Evolutionary conservation across 53 echinoderm and acorn worm species (phyloP).

Genomic region (Astropecten irregularis): DNA sequence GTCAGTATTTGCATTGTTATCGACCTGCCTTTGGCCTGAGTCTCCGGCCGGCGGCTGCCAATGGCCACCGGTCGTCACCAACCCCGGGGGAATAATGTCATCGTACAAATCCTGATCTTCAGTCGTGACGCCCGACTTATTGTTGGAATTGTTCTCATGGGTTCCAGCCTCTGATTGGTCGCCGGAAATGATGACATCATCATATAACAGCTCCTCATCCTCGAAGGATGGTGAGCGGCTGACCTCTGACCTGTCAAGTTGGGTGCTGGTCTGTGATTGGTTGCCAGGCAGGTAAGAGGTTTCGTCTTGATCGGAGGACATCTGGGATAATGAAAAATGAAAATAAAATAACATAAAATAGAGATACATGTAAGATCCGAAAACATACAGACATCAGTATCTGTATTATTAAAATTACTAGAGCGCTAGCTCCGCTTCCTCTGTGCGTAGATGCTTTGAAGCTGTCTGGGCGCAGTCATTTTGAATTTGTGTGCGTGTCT

Average conservation of each 20-base stretch:
- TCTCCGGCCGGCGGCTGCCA: not conserved
- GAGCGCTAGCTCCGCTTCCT: too few species aligned
- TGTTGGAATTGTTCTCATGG: conserved; percentile 37
- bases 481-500: too few species aligned
- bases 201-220: not conserved
- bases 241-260: not conserved
- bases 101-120: conserved; percentile 20
- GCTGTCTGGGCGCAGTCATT: too few species aligned
- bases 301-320: not conserved
- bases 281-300: not conserved
- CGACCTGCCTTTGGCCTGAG: not conserved
- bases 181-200: not conserved
- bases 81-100: conserved; percentile 15
- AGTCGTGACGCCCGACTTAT: not conserved
- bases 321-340: not conserved
- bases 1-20: not conserved
- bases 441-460: too few species aligned
- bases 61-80: not conserved
- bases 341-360: not conserved
- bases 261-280: conserved; percentile 19
- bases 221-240: not conserved
- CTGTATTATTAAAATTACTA: too few species aligned
- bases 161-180: not conserved
- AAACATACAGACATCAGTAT: too few species aligned
- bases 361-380: too few species aligned